A percentile compares a stretch with the other conserved stretches of the same genome.
These are phyloP conservation scores for Halocynthia roretzi DNA, from an alignment of 23 tunicate genomes.

Conservation along the genomic window DNA sequence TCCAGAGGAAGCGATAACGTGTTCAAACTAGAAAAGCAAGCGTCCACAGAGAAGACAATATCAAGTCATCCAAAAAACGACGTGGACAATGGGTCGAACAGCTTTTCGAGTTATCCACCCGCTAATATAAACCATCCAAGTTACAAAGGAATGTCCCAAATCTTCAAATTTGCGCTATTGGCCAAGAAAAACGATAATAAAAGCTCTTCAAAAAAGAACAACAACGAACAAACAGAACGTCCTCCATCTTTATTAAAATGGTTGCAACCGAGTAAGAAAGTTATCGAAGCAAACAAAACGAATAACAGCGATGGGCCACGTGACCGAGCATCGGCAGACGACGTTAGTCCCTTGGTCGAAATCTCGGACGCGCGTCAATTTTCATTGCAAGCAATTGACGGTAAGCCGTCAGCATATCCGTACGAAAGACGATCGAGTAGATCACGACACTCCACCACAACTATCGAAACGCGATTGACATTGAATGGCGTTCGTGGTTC, in stretches of 20 bases:
- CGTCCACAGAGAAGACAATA: too few species aligned
- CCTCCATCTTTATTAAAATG: too few species aligned
- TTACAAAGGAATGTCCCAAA: not conserved
- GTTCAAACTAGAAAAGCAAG: too few species aligned
- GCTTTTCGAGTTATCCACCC: not conserved
- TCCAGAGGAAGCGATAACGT: too few species aligned
- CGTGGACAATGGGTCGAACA: not conserved
- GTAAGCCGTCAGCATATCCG: not conserved
- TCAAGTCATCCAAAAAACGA: not conserved
- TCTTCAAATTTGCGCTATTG: not conserved
- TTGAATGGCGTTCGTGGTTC: not conserved
- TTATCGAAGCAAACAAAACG: too few species aligned
- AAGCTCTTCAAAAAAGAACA: slow-evolving; percentile 5
- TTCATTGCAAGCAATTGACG: not conserved
- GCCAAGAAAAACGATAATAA: not conserved
- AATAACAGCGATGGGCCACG: too few species aligned
- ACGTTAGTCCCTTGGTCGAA: not conserved
- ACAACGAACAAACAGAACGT: not conserved
- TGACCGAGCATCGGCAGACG: not conserved
- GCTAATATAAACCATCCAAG: not conserved
- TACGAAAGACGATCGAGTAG: slow-evolving; percentile 11
- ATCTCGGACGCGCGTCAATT: slow-evolving; percentile 7
- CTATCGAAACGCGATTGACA: slow-evolving; percentile 17
- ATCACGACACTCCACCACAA: slow-evolving; percentile 25
- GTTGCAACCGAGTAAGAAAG: too few species aligned